Evolutionary conservation across 2,888 invertebrate species (phyloP), one percentile per base, ranked within the genome.

Genomic region (Anorthoa munda): DNA sequence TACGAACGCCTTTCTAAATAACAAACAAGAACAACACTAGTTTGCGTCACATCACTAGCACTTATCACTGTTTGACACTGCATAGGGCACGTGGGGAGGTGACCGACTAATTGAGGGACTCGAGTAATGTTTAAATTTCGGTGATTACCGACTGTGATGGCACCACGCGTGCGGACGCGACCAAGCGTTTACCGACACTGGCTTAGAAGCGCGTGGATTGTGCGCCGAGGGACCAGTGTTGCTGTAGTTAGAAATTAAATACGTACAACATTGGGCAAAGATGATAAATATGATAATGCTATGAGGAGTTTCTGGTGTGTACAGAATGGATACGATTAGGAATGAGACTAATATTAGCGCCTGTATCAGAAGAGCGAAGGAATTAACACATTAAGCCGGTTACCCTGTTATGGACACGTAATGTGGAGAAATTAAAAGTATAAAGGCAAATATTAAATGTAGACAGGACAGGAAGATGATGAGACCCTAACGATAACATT

Each of bases 131-230:
- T 31, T 31, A n/a, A 58, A 63, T 67, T 73, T 69, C 73, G 75
- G 64, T 39, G 21, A 56, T 69, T 26, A 64, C 63, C 26, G 73
- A 66, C 53, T 53, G 23, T 9, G 55, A 13, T 13, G 68, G 15
- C 26, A 61, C 67, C 65, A 67, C 85, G 78, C 88, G 89, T 87
- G 83, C 82, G 81, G 69, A 84, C 89, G 81, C 86, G 80, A 66
- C 85, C 78, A 82, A 72, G 85, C 82, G 80, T 72, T 69, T 72
- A 79, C 83, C 86, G 82, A 81, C 79, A 92, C 92, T 92, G 90
- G 79, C 81, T 86, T 76, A 73, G 64, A 53, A 26, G 61, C 63
- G 67, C 21, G 72, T 58, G 66, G 79, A 77, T 67, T 48, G 72
- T 68, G 72, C 56, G 65, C 74, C n/a, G 61, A 64, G 61, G 60